Conservation (phyloP, 2,113 vertebrate genomes). For the Ranitomeya imitator region DNA sequence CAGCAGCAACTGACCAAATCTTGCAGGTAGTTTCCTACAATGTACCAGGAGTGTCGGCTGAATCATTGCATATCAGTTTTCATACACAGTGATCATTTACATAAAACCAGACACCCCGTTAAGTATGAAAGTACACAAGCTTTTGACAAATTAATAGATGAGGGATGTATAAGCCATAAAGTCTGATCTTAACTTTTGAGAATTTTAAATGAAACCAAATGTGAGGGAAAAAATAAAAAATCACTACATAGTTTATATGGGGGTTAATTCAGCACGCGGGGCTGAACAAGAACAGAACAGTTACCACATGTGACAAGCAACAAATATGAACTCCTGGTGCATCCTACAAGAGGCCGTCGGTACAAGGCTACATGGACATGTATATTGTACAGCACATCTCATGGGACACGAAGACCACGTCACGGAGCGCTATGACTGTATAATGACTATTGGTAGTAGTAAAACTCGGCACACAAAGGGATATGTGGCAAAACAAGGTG, state of each 20-base stretch:
- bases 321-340: background rate
- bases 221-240: background rate
- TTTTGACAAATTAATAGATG: background rate
- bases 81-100: too few relatives aligned
- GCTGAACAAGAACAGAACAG: background rate
- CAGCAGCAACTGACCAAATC: background rate
- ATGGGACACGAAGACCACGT: too few relatives aligned
- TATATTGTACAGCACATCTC: background rate
- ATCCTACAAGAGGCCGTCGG: background rate
- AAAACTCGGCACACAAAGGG: too few relatives aligned
- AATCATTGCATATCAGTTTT: too few relatives aligned
- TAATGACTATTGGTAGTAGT: too few relatives aligned
- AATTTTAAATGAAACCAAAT: conserved; percentile 3
- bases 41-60: too few relatives aligned
- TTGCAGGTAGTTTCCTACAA: background rate
- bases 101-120: background rate
- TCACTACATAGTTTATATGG: background rate
- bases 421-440: too few relatives aligned
- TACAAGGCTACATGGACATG: background rate
- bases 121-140: background rate
- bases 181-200: background rate
- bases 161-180: background rate
- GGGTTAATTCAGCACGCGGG: background rate
- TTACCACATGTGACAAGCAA: background rate
- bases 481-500: too few relatives aligned